Conservation (phyloP, 2,113 vertebrate genomes). For the Thalassoma bifasciatum region DNA sequence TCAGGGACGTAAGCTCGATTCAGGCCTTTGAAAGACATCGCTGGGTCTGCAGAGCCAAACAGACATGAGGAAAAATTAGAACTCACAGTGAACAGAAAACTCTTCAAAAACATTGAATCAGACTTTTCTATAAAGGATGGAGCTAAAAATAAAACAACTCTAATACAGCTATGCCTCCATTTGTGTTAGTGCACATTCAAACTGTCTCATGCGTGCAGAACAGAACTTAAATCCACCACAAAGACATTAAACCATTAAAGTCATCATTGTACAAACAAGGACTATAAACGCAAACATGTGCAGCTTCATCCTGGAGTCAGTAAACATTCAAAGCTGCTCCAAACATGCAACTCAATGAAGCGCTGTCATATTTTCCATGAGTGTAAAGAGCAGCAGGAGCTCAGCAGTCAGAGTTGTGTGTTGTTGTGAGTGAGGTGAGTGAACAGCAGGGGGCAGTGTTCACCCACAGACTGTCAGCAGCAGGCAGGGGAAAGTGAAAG, state of each 20-base stretch:
- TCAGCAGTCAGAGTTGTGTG: neutral
- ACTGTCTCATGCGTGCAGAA: slow-evolving; percentile 15
- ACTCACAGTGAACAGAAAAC: too few relatives aligned
- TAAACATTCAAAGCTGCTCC: slow-evolving; percentile 34
- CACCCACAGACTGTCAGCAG: neutral
- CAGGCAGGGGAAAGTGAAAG: neutral
- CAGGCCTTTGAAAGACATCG: slow-evolving; percentile 83
- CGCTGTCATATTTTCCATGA: slow-evolving; percentile 40
- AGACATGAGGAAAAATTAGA: neutral
- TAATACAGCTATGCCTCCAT: neutral
- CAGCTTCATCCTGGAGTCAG: slow-evolving; percentile 9
- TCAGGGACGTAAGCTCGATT: slow-evolving; percentile 83
- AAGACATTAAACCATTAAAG: neutral
- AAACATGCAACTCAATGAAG: slow-evolving; percentile 10
- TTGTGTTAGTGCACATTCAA: slow-evolving; percentile 5
- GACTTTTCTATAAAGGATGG: too few relatives aligned
- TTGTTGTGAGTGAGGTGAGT: too few relatives aligned
- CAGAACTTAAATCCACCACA: neutral
- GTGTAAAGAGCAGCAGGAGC: slow-evolving; percentile 1
- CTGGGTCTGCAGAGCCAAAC: slow-evolving; percentile 82
- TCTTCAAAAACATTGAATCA: neutral
- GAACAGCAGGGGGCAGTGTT: slow-evolving; percentile 65
- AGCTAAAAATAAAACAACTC: neutral
- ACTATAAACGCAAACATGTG: slow-evolving; percentile 51
- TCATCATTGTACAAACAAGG: slow-evolving; percentile 11